Evolutionary conservation across 2,797 vertebrate species (phyloP), one percentile per base, ranked within the genome.

Genomic region (Channallabes apus): DNA sequence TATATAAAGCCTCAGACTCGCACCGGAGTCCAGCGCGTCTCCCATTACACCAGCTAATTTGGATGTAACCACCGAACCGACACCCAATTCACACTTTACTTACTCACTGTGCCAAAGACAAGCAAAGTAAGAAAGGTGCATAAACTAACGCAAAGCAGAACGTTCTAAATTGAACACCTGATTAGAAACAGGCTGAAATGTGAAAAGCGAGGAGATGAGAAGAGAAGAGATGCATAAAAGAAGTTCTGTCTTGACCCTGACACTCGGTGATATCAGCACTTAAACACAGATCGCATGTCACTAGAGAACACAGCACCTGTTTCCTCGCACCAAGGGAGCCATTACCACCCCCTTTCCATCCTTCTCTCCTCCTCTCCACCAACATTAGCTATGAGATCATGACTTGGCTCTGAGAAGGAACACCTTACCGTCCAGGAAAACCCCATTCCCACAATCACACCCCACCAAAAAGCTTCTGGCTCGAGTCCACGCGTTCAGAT

Each of bases 231-330:
- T 0, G 56, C 5, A 77, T 15, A 67, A n/a, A 65, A 67, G 65
- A 61, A 41, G 14, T 41, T 62, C 58, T 41, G 32, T 62, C 77
- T 14, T 79, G 77, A 79, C 77, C 77, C 58, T 79, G 77, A 93
- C 91, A 91, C 88, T 84, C 29, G 5, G 38, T 6, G 32, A 38
- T 38, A 71, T 72, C 11, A 61, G 46, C 7, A 32, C 46, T 80
- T 17, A 89, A 91, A 93, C 94, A 94, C 94, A 83, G 92, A 94
- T 90, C 93, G 85, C 80, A 85, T 91, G 91, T 91, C 92, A 92
- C 87, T 54, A 84, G 84, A 85, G 89, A 87, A 92, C 82, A 89
- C 87, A 90, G 90, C 94, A 96, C 94, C 95, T 95, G 95, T 94
- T 93, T 88, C 90, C 90, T 79, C 51, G 27, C 84, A 86, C 89